Evolutionary conservation across 1,140 invertebrate genomes (phyloP).

Genomic region (Subanguina moxae): DNA sequence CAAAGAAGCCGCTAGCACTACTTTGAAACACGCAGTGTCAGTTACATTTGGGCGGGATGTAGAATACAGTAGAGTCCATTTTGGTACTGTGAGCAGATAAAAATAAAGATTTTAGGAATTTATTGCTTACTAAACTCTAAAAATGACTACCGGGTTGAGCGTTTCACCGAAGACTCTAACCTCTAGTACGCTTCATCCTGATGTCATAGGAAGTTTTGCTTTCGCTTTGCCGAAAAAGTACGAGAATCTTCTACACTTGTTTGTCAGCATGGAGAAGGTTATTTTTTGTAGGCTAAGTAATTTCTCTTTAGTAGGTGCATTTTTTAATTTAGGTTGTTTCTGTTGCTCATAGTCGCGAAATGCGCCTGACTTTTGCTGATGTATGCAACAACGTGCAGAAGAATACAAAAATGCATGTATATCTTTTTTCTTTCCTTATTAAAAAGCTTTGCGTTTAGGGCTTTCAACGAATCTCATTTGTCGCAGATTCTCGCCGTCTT

Average conservation of each 20-base stretch:
- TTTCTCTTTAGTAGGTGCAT: neutral
- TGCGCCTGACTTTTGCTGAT: conserved; percentile 7
- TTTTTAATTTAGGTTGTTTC: neutral
- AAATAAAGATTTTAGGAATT: no score
- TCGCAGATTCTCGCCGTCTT: conserved; percentile 12
- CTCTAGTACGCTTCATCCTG: neutral
- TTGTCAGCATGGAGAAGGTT: conserved; percentile 9
- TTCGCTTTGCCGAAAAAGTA: conserved; percentile 6
- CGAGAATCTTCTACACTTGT: conserved; percentile 9
- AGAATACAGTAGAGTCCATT: no score
- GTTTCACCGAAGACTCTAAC: neutral
- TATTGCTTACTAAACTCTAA: no score
- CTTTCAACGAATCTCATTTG: neutral
- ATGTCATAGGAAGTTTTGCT: neutral
- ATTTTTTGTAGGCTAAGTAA: neutral
- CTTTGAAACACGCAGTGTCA: no score
- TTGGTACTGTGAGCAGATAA: no score
- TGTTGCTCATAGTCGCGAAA: neutral
- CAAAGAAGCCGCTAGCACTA: no score
- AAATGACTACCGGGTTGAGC: no score
- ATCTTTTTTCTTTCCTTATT: no score
- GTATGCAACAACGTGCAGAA: conserved; percentile 1
- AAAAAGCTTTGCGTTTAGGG: neutral
- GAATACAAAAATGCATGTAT: conserved; percentile 7
- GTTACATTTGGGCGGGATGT: no score